Evolutionary conservation across 1,140 invertebrate genomes (phyloP).

Genomic region (Latrodectus geometricus): DNA sequence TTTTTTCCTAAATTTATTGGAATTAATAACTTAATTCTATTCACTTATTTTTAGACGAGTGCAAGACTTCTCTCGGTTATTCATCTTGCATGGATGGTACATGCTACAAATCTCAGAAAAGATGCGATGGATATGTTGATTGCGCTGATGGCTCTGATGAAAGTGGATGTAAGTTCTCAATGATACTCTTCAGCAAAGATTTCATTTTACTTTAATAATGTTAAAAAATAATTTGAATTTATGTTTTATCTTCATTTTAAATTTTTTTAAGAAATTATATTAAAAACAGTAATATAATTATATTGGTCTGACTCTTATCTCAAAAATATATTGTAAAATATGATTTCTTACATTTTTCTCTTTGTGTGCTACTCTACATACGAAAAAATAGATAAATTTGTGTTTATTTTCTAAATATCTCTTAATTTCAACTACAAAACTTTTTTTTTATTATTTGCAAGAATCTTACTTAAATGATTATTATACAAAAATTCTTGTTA

Average conservation of each 20-base stretch:
- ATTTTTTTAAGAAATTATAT: too few species aligned
- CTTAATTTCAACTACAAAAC: too few species aligned
- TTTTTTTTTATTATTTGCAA: too few species aligned
- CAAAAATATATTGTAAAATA: too few species aligned
- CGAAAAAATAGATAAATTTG: too few species aligned
- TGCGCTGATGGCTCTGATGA: constrained; percentile 92
- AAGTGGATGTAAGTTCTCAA: constrained; percentile 77
- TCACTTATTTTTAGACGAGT: constrained; percentile 71
- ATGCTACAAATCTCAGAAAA: constrained; percentile 82
- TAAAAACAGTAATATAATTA: neutral
- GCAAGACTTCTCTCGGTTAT: constrained; percentile 79
- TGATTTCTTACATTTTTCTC: too few species aligned
- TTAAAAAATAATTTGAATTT: neutral
- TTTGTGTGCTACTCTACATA: too few species aligned
- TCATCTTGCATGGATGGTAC: constrained; percentile 81
- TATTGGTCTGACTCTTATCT: too few species aligned
- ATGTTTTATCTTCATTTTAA: neutral
- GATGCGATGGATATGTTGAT: constrained; percentile 80
- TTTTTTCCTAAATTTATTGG: constrained; percentile 1
- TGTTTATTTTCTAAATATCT: too few species aligned
- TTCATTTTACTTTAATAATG: too few species aligned
- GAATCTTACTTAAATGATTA: too few species aligned
- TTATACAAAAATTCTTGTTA: too few species aligned
- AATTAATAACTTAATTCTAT: neutral
- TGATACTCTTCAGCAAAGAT: constrained; percentile 21